Percentiles rank a stretch among this genome's conserved stretches.
Evolutionary conservation across 2,888 invertebrate genomes (phyloP).

Genomic region (Choreutis nemorana): DNA sequence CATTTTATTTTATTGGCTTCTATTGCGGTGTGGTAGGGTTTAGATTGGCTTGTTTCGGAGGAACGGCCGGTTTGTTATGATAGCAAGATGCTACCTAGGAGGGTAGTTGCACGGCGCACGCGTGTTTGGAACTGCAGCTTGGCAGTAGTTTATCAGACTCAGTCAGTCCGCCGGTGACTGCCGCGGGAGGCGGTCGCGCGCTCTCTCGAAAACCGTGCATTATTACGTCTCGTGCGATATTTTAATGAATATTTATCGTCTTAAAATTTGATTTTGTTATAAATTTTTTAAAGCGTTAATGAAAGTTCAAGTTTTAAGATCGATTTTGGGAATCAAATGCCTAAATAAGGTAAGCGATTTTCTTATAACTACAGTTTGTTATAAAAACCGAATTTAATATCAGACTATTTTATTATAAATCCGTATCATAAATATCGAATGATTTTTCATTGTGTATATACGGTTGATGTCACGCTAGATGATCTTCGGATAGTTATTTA

Average conservation of each 20-base stretch:
- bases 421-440: too few species aligned
- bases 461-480: too few species aligned
- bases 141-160: conserved; percentile 28
- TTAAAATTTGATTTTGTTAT: background rate
- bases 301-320: too few species aligned
- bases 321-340: too few species aligned
- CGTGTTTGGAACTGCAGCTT: conserved; percentile 46
- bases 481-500: too few species aligned
- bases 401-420: background rate
- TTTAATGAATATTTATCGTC: background rate
- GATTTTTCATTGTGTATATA: too few species aligned
- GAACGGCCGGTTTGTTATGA: conserved; percentile 16
- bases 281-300: too few species aligned
- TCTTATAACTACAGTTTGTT: too few species aligned
- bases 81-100: conserved; percentile 27
- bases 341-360: too few species aligned
- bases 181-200: conserved; percentile 24
- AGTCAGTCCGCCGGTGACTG: conserved; percentile 47
- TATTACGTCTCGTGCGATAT: background rate
- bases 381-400: background rate
- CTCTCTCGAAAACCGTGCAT: conserved; percentile 5
- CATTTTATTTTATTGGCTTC: too few species aligned
- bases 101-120: conserved; percentile 48
- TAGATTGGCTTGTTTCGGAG: background rate
- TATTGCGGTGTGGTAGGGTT: conserved; percentile 8